Evolutionary conservation across 92 coral and sea anemone species (phyloP), one percentile per base, ranked within the genome.

Genomic region (Scolanthus callimorphus): DNA sequence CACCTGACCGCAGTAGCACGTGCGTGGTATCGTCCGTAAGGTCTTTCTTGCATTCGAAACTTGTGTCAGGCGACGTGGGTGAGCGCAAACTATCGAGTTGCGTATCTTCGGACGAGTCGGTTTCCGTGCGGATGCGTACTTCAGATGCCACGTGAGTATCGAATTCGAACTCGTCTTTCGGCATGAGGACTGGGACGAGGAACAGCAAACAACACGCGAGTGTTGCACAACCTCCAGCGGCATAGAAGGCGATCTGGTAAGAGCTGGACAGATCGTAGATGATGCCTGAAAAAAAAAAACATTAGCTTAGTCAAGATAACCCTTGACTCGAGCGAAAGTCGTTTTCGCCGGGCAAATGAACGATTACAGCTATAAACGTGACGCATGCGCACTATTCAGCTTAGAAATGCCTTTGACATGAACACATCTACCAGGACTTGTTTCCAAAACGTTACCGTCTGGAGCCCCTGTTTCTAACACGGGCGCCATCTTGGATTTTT

Each of bases 171-270:
- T 0, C 54, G 20, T 83, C 85, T n/a, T 56, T 48, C 9, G 97
- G 97, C 83, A 90, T 72, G 49, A 82, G 65, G 60, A 39, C 45
- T 29, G 97, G 97, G 21, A 86, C 90, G 30, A 90, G 73, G 65
- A 90, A 90, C 8, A 90, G 65, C 47, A 90, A 29, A n/a, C 86
- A 80, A 23, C 79, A 65, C 20, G 85, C 95, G 3, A 83, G 11
- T 0, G 79, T 73, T 31, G 97, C 82, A 58, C 84, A 63, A 0
- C 85, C 97, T 29, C 95, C 95, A 19, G 97, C 86, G 8, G 79
- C 88, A 50, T 77, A 90, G 61, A 90, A 90, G 21, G 97, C 97
- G 48, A 86, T 79, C 69, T 90, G 87, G 74, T 90, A 90, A 0
- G 97, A 90, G 49, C 58, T 68, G 26, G 97, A 78, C 30, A 86